Evolutionary conservation across 2,888 invertebrate genomes (phyloP).

Genomic region (Dendrolimus pini): DNA sequence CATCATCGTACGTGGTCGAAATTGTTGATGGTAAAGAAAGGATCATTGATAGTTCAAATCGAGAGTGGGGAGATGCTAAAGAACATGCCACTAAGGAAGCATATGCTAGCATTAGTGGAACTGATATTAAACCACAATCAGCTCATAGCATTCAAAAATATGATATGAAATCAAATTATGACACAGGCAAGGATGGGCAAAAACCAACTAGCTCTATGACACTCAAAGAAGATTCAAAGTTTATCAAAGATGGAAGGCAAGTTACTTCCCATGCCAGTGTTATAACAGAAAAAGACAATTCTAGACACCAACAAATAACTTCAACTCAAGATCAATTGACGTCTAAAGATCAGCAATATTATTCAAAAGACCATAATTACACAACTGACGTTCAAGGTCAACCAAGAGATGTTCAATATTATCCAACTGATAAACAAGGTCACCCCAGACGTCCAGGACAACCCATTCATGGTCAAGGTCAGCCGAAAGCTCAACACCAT

Average conservation of each 20-base stretch:
- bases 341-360: constrained; percentile 20
- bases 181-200: constrained; percentile 71
- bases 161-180: constrained; percentile 74
- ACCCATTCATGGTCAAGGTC: not conserved
- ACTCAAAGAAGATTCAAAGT: constrained; percentile 55
- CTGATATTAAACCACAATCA: constrained; percentile 74
- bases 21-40: constrained; percentile 80
- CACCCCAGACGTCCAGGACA: not conserved
- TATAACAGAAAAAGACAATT: constrained; percentile 55
- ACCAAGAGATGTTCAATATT: not conserved
- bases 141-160: constrained; percentile 70
- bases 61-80: constrained; percentile 74
- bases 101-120: constrained; percentile 72
- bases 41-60: constrained; percentile 75
- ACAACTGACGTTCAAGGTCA: not conserved
- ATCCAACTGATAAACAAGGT: not conserved
- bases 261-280: constrained; percentile 52
- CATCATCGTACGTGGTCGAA: constrained; percentile 80
- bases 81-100: constrained; percentile 68
- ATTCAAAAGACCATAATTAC: not conserved
- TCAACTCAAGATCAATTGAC: constrained; percentile 41
- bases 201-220: constrained; percentile 56
- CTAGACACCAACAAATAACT: constrained; percentile 48
- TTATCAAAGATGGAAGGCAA: constrained; percentile 61
- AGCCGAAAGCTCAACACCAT: not conserved